Base-by-base conservation (phyloP, 2,888 invertebrate genomes). In the Leptogaster cylindrica region DNA sequence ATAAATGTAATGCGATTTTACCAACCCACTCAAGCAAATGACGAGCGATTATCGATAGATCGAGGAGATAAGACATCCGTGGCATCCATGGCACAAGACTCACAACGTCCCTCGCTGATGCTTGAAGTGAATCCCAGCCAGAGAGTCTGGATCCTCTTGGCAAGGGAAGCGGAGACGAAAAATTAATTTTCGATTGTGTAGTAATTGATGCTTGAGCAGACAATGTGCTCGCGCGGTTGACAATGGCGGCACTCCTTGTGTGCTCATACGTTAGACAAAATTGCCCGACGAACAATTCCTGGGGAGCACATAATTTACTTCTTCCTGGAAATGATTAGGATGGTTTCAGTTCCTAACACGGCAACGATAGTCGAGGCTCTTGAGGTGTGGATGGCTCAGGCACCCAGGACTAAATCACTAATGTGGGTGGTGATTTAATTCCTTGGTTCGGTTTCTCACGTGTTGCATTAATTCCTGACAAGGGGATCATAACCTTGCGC, bases 161-260 rank as follows among this genome's bases (percentile, higher is more conserved):
- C 16, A 41, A 44, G 27, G 61, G 31, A 16, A 61, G 20, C n/a
- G 36, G 28, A 61, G 12, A 61, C 18, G 61, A 61, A 61, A 61
- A 61, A 61, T 61, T 44, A 61, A 44, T 61, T 61, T 61, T 20
- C 61, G 61, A 61, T 61, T 61, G 61, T 61, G 61, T 5, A 44
- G 61, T 61, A 61, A 61, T 61, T 61, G 61, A 31, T 61, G 28
- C 44, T 23, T 7, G 25, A 2, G 7, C 27, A 48, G 25, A 48
- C 27, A 25, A 25, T 48, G 20, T 7, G 6, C n/a, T 16, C 12
- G 58, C 25, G 23, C 41, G 28, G 61, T 44, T 61, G 61, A 61
- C 61, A 61, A 61, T 61, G 25, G 61, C 41, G 58, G 16, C 61
- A 44, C 61, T 44, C 61, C 61, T 61, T 16, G 7, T 44, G 31